These are phyloP conservation scores for Malurus splendens DNA, from an alignment of 2,797 vertebrate species.

Conservation along the genomic window DNA sequence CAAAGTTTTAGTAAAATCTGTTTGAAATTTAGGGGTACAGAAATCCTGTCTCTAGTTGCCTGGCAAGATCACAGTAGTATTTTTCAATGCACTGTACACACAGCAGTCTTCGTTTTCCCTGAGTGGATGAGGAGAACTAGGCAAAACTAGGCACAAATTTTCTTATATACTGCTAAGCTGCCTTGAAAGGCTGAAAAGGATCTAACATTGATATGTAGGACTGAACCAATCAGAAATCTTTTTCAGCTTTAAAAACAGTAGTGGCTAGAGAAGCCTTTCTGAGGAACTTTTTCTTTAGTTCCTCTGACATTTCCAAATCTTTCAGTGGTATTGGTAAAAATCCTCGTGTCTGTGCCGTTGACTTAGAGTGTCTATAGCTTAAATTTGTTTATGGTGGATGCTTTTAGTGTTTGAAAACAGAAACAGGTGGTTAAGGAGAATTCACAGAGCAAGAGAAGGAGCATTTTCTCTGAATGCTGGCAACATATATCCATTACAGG, in stretches of 20 bases:
- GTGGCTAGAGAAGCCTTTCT: neutral
- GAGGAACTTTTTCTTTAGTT: neutral
- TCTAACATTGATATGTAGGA: neutral
- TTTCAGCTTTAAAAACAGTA: neutral
- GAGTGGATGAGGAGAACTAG: neutral
- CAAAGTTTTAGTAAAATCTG: neutral
- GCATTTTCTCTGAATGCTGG: neutral
- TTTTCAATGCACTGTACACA: neutral
- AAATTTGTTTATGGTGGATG: neutral
- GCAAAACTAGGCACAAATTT: neutral
- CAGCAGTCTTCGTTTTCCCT: neutral
- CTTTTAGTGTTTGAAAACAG: neutral
- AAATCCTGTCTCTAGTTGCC: neutral
- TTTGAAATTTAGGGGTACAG: neutral
- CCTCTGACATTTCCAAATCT: neutral
- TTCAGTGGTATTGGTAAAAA: neutral
- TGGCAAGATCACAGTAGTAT: neutral
- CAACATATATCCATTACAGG: fast-evolving
- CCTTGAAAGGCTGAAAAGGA: neutral
- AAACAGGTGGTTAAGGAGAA: neutral
- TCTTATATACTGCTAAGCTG: neutral
- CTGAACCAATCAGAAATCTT: neutral
- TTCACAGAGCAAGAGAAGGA: neutral
- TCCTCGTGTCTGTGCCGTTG: neutral
- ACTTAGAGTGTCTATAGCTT: neutral